phyloP scores from a whole-genome alignment of 2,888 invertebrate genomes.

The Apamea anceps region DNA sequence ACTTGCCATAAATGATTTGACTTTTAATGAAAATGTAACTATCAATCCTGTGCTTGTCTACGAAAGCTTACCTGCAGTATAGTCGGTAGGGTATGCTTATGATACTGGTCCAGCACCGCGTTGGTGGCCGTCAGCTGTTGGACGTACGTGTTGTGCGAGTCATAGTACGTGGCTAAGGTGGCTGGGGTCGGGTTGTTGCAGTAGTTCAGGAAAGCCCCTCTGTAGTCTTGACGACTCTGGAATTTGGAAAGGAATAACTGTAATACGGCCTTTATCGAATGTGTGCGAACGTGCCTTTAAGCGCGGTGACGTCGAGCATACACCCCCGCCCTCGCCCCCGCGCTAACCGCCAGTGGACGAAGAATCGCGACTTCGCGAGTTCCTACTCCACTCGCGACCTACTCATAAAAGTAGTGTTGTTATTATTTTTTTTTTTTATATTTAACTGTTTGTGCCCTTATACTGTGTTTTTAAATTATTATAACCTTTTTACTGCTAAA shows the following conservation, averaged over 20 bases:
- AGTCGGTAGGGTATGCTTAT: slow-evolving; percentile 95
- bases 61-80: slow-evolving; percentile 92
- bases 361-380: neutral
- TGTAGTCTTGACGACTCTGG: slow-evolving; percentile 97
- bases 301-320: neutral
- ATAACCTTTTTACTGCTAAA: neutral
- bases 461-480: neutral
- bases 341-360: neutral
- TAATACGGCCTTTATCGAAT: neutral
- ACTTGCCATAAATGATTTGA: neutral
- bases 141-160: slow-evolving; percentile 98
- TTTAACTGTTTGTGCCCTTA: neutral
- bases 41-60: neutral
- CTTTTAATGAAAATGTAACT: neutral
- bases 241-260: slow-evolving; percentile 59
- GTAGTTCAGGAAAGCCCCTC: slow-evolving; percentile 95
- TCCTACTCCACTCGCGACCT: neutral
- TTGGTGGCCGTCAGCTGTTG: slow-evolving; percentile 98
- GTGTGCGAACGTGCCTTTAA: neutral
- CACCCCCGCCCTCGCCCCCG: neutral
- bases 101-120: slow-evolving; percentile 97
- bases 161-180: slow-evolving; percentile 94
- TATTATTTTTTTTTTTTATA: no score
- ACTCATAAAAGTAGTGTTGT: no score
- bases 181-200: slow-evolving; percentile 93